These are phyloP conservation scores for Cryptoblepharus egeriae DNA, from an alignment of 2,797 vertebrate species.

Conservation along the genomic window DNA sequence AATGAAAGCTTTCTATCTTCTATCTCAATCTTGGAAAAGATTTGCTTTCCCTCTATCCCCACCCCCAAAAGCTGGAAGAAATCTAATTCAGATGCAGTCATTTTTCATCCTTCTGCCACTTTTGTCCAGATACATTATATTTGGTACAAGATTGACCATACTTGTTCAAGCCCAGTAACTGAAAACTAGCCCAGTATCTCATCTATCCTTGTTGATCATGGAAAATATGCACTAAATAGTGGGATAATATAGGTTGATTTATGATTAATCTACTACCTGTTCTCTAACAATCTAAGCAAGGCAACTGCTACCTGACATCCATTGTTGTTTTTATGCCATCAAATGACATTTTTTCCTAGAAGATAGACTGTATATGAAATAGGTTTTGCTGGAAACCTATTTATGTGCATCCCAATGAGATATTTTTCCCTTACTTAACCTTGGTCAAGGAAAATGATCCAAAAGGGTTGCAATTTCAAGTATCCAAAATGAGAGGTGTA, in stretches of 20 bases:
- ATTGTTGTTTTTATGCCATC: not conserved
- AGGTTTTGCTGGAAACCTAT: not conserved
- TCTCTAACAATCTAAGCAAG: not conserved
- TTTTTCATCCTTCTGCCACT: not conserved
- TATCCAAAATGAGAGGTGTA: not conserved
- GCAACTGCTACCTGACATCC: not conserved
- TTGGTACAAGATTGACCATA: not conserved
- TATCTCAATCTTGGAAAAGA: not conserved
- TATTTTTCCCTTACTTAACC: not conserved
- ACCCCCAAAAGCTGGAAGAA: not conserved
- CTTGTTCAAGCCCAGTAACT: not conserved
- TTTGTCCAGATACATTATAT: not conserved
- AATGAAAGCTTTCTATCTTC: not conserved
- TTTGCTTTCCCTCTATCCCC: too few species aligned
- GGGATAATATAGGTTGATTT: not conserved
- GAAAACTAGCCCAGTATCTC: not conserved
- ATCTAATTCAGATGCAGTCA: not conserved
- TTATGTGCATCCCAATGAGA: not conserved
- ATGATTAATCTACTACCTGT: not conserved
- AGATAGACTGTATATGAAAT: not conserved
- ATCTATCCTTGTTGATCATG: not conserved
- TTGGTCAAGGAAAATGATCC: not conserved
- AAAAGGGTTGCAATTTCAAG: not conserved
- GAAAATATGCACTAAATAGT: not conserved
- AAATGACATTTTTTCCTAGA: not conserved